Base-by-base conservation (phyloP, 2,113 vertebrate genomes). In the Thymallus thymallus region DNA sequence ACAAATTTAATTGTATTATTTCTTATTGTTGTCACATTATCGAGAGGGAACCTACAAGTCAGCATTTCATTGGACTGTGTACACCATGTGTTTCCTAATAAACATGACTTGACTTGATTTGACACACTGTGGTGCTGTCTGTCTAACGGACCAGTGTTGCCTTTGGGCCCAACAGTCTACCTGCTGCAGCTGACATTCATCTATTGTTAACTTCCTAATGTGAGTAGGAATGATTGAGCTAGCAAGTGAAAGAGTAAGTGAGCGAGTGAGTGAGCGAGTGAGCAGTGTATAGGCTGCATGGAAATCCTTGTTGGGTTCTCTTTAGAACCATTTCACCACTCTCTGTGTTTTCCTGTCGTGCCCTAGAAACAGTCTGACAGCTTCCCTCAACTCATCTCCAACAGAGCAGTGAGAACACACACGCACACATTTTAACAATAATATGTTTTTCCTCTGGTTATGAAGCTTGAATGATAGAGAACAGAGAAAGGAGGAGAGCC, bases 401-500 rank as follows among this genome's bases (percentile, higher is more conserved):
- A 29, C n/a, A 22, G 56, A 22, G n/a, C 56, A 6, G 29, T 6
- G 10, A 16, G 23, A 32, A 65, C 63, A 32, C 61, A 63, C 24
- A 63, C 61, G 10, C 9, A 41, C 35, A 41, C 9, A 41, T 41
- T 29, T 41, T 41, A 41, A 41, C 35, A 41, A 41, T 7, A 41
- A 41, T 41, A 41, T 10, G 35, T 41, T 12, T 41, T n/a, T 6
- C 9, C n/a, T 22, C n/a, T 0, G 5, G n/a, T 16, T 60, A 66
- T 32, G 64, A 18, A 76, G 69, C 58, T 48, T 3, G 35, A 12
- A 7, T 41, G 35, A 41, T 41, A 41, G 35, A 41, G 9, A 55
- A 76, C 68, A 18, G 30, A 20, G n/a, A 70, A 46, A 70, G 48
- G 48, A 13, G 14, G 46, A 69, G 45, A 69, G 35, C 7, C 6